These are phyloP conservation scores for Thunnus thynnus DNA, from an alignment of 2,113 vertebrate species.

Conservation along the genomic window DNA sequence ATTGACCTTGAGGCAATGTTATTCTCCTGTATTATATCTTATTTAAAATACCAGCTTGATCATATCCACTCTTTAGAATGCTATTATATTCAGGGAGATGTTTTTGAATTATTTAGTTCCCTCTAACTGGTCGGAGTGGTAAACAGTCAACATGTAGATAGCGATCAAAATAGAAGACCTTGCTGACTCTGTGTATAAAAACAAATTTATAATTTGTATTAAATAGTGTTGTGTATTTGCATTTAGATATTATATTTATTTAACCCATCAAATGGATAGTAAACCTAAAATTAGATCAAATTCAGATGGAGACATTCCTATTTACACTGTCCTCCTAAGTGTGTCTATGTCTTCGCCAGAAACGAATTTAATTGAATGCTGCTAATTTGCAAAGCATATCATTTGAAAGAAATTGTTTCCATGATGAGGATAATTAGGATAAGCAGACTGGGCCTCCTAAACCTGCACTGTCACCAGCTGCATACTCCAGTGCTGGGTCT, in stretches of 20 bases:
- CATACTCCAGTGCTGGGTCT: constrained; percentile 66
- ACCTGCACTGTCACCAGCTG: constrained; percentile 61
- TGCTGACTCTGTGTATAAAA: constrained; percentile 4
- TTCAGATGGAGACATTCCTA: background rate
- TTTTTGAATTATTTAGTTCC: constrained; percentile 45
- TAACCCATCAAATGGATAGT: background rate
- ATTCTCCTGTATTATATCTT: constrained; percentile 58
- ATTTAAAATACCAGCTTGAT: constrained; percentile 66
- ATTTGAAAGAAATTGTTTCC: constrained; percentile 51
- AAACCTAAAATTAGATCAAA: background rate
- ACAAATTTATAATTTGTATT: constrained; percentile 34
- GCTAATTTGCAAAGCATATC: constrained; percentile 55
- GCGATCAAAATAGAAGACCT: constrained; percentile 32
- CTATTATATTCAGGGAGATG: constrained; percentile 31
- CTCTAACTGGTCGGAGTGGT: background rate
- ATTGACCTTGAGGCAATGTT: constrained; percentile 74
- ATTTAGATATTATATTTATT: constrained; percentile 20
- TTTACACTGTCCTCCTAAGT: constrained; percentile 12
- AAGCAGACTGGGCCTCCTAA: constrained; percentile 56
- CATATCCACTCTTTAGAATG: constrained; percentile 45
- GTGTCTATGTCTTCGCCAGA: background rate
- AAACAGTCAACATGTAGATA: constrained; percentile 18
- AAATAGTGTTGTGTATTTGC: constrained; percentile 22
- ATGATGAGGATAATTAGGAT: constrained; percentile 66
- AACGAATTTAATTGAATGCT: constrained; percentile 45